These are phyloP conservation scores for Tiliacea citrago DNA, from an alignment of 2,888 invertebrate genomes.

Conservation along the genomic window DNA sequence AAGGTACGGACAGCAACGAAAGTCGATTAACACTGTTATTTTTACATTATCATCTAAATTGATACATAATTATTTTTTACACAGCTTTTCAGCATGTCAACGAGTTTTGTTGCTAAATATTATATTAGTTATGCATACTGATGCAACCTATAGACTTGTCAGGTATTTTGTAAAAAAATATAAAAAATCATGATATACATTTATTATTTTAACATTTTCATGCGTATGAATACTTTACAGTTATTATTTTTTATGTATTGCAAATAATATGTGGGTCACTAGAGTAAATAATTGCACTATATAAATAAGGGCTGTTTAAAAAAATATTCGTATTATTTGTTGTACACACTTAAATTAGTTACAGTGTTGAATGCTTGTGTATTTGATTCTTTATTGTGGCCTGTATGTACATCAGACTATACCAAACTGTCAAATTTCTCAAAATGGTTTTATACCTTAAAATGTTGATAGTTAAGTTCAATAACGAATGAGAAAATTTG, in stretches of 20 bases:
- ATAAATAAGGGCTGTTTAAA: not conserved
- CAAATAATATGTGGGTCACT: not conserved
- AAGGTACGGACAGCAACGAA: not conserved
- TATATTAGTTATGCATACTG: not conserved
- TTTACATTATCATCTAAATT: too few species aligned
- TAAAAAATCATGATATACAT: too few species aligned
- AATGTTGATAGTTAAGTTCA: too few species aligned
- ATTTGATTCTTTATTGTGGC: not conserved
- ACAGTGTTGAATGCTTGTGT: not conserved
- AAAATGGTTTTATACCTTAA: too few species aligned
- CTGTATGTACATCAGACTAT: not conserved
- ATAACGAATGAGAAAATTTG: too few species aligned
- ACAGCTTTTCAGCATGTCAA: not conserved
- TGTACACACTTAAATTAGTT: not conserved
- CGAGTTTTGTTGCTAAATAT: not conserved
- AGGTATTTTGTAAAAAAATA: too few species aligned
- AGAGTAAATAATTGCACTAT: constrained; percentile 1
- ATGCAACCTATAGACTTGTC: too few species aligned
- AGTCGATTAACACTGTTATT: not conserved
- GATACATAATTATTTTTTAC: not conserved
- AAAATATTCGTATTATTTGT: not conserved
- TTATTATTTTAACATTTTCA: too few species aligned
- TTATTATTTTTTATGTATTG: too few species aligned
- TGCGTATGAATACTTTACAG: too few species aligned
- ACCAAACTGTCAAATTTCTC: too few species aligned